Conservation (phyloP, 1,140 invertebrate species). For the Lerema accius region DNA sequence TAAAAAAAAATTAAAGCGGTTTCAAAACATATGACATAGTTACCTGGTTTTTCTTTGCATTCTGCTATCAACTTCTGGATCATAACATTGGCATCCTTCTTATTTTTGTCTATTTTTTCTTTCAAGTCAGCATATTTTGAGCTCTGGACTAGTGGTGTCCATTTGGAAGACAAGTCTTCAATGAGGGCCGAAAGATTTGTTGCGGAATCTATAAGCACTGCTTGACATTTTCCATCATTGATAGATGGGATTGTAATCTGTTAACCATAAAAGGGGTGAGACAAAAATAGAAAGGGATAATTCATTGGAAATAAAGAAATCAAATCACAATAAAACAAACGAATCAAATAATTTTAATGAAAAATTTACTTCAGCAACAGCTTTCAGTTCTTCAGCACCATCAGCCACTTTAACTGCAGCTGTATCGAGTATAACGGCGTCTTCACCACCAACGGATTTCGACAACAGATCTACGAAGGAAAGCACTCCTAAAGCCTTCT, state of each 20-base stretch:
- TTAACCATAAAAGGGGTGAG: too few species aligned
- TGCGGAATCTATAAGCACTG: conserved; percentile 5
- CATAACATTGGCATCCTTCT: neutral
- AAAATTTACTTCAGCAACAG: neutral
- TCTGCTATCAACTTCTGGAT: neutral
- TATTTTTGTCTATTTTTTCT: neutral
- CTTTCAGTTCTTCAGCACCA: neutral
- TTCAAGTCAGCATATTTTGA: neutral
- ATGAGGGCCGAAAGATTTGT: conserved; percentile 3
- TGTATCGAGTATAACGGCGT: neutral
- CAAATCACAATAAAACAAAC: too few species aligned
- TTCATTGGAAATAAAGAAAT: too few species aligned
- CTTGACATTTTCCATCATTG: conserved; percentile 21
- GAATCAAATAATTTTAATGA: neutral
- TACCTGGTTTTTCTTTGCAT: neutral
- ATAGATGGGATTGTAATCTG: conserved; percentile 28
- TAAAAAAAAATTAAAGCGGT: too few species aligned
- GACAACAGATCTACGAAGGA: neutral
- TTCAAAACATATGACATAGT: neutral
- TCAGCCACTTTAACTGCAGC: neutral
- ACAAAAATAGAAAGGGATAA: too few species aligned
- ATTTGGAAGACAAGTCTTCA: conserved; percentile 4
- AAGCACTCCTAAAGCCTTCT: conserved; percentile 7
- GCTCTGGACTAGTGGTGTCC: neutral
- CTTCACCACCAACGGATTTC: neutral